phyloP scores from a whole-genome alignment of 2,797 vertebrate species.

The Parauchenoglanis punctatus region DNA sequence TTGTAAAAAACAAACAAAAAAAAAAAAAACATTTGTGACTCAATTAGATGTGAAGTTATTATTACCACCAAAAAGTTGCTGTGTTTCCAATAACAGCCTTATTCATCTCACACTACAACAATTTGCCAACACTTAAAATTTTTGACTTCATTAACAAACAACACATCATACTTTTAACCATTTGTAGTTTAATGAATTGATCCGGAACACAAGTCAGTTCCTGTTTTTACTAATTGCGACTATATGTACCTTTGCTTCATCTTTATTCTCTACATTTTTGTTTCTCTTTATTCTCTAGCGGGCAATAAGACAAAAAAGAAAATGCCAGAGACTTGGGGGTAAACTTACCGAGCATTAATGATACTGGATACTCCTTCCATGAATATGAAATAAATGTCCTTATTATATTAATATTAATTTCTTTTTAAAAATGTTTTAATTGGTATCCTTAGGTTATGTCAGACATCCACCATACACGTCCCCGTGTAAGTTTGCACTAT shows the following conservation, averaged over 20 bases:
- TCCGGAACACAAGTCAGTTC: neutral
- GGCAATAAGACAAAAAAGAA: neutral
- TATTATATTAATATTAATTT: too few relatives aligned
- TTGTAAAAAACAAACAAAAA: neutral
- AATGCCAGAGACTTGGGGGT: neutral
- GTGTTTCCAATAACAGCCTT: too few relatives aligned
- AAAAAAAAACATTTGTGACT: too few relatives aligned
- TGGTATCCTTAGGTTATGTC: neutral
- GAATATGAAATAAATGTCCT: neutral
- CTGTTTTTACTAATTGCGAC: neutral
- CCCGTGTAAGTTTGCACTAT: neutral
- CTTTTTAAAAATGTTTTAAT: neutral
- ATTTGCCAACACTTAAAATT: neutral
- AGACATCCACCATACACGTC: neutral
- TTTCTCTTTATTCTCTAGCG: neutral
- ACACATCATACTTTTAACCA: neutral
- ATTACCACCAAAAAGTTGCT: too few relatives aligned
- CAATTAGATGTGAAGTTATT: too few relatives aligned
- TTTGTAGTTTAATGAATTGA: neutral
- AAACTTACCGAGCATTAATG: neutral
- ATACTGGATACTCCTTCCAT: neutral
- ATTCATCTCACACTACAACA: neutral
- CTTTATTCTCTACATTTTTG: neutral
- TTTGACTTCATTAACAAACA: neutral
- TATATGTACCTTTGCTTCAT: too few relatives aligned